These are phyloP conservation scores for Drosophila planitibia DNA, from an alignment of 2,888 invertebrate species.

Conservation along the genomic window DNA sequence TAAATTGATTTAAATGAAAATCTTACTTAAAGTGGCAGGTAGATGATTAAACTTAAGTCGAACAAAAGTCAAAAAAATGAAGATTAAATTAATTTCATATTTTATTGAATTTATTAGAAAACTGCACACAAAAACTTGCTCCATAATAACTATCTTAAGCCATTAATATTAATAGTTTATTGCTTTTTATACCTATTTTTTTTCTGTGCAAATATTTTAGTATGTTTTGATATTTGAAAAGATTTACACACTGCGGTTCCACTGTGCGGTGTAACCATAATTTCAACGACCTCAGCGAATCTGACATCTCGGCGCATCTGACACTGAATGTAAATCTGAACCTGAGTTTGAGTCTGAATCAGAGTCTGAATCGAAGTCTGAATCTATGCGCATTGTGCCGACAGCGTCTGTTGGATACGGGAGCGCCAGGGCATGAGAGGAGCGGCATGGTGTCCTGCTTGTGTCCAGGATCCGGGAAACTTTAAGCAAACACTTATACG, in stretches of 20 bases:
- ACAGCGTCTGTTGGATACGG: conserved; percentile 11
- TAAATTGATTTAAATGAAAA: not conserved
- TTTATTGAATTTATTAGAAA: not conserved
- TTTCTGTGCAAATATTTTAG: not conserved
- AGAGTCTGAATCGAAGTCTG: not conserved
- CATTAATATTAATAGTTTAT: not conserved
- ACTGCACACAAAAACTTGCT: not conserved
- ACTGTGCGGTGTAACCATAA: conserved; percentile 28
- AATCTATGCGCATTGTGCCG: conserved; percentile 32
- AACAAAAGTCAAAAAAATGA: not conserved
- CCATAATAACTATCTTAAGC: not conserved
- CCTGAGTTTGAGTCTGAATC: not conserved
- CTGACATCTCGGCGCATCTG: conserved; percentile 38
- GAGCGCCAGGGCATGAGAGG: too few species aligned
- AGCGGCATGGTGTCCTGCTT: conserved; percentile 4
- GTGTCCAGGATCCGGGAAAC: conserved; percentile 13
- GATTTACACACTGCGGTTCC: not conserved
- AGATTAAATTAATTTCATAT: not conserved
- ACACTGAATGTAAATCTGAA: conserved; percentile 31
- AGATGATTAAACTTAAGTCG: not conserved
- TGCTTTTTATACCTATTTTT: not conserved
- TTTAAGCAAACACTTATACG: conserved; percentile 57
- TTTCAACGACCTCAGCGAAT: conserved; percentile 56
- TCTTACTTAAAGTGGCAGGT: not conserved
- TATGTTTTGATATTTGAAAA: not conserved